Evolutionary conservation across 1,140 invertebrate species (phyloP).

Genomic region (Ptiloglossa arizonensis): DNA sequence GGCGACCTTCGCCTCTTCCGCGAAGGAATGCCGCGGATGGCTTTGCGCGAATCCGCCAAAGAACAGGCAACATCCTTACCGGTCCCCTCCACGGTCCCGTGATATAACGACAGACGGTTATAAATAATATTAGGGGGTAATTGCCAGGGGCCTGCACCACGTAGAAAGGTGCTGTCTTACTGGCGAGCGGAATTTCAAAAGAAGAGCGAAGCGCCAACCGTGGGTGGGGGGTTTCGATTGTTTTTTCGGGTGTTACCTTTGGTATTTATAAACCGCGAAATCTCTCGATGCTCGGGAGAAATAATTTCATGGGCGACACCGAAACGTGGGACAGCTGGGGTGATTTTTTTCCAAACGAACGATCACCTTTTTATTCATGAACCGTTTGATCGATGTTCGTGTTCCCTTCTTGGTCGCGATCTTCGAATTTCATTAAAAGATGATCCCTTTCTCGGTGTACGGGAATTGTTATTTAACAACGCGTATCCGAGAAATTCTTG

Average conservation of each 20-base stretch:
- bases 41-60: conserved; percentile 63
- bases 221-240: conserved; percentile 1
- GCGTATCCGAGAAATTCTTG: too few species aligned
- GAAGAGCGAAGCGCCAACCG: too few species aligned
- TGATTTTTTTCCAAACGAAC: too few species aligned
- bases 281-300: not conserved
- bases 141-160: not conserved
- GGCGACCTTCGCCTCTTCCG: conserved; percentile 78
- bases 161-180: conserved; percentile 6
- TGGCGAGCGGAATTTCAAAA: conserved; percentile 15
- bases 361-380: too few species aligned
- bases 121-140: conserved; percentile 48
- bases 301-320: conserved; percentile 3
- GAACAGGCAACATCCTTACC: conserved; percentile 31
- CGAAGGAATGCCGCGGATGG: conserved; percentile 73
- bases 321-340: too few species aligned
- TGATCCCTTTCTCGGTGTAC: too few species aligned
- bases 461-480: too few species aligned
- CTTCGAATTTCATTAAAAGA: too few species aligned
- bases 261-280: conserved; percentile 35
- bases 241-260: not conserved
- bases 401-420: too few species aligned
- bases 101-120: conserved; percentile 33
- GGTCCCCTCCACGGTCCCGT: not conserved
- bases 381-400: too few species aligned